Evolutionary conservation across 1,140 invertebrate genomes (phyloP).

Genomic region (Zaprionus camerounensis): DNA sequence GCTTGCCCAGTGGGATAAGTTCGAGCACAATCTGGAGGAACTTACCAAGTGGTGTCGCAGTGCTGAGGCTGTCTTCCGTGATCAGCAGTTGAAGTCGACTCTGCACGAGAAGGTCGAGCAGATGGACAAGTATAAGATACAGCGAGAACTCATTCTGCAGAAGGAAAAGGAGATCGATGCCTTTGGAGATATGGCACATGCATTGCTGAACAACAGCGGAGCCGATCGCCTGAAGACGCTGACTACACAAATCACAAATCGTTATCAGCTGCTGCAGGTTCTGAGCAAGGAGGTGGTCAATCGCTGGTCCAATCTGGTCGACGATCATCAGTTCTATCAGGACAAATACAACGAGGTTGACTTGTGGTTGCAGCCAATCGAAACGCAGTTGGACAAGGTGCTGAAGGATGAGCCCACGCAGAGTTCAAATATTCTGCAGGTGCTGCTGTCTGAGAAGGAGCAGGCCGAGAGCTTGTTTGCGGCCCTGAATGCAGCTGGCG

Average conservation of each 20-base stretch:
- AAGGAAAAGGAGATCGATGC: slow-evolving; percentile 93
- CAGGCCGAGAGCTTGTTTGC: slow-evolving; percentile 92
- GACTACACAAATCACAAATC: slow-evolving; percentile 94
- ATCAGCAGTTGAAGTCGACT: slow-evolving; percentile 92
- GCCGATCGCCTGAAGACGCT: slow-evolving; percentile 94
- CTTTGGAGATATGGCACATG: slow-evolving; percentile 95
- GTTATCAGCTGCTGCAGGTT: slow-evolving; percentile 93
- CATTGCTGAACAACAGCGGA: slow-evolving; percentile 92
- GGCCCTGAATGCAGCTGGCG: slow-evolving; percentile 90
- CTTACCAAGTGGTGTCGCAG: slow-evolving; percentile 93
- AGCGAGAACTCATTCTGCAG: slow-evolving; percentile 89
- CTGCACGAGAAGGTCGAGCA: slow-evolving; percentile 92
- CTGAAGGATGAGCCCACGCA: slow-evolving; percentile 86
- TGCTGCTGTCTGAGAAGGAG: slow-evolving; percentile 92
- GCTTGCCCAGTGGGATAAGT: slow-evolving; percentile 93
- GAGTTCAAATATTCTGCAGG: slow-evolving; percentile 87
- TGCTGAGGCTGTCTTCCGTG: slow-evolving; percentile 92
- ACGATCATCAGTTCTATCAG: slow-evolving; percentile 93
- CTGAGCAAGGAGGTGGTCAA: slow-evolving; percentile 95
- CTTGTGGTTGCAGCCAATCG: slow-evolving; percentile 90
- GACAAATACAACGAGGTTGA: slow-evolving; percentile 91
- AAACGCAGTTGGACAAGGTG: slow-evolving; percentile 89
- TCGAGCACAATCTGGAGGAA: slow-evolving; percentile 91
- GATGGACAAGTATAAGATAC: slow-evolving; percentile 89
- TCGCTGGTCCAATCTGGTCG: slow-evolving; percentile 93